Evolutionary conservation across 2,113 vertebrate species (phyloP).

Genomic region (Neodontobutis hainanensis): DNA sequence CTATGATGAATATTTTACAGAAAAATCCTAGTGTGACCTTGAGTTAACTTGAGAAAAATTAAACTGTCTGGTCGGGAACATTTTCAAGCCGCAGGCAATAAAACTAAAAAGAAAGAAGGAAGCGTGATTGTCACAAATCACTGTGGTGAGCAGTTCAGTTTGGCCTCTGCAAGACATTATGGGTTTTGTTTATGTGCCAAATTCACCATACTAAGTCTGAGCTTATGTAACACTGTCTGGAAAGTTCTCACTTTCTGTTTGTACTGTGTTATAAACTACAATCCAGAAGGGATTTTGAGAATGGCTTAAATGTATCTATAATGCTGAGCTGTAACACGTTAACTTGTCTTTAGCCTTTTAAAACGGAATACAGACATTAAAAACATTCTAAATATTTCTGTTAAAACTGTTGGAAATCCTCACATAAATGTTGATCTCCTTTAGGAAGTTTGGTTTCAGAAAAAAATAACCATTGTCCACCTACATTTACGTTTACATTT

Average conservation of each 20-base stretch:
- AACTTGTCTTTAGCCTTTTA: no score
- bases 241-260: not conserved
- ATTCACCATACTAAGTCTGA: constrained; percentile 10
- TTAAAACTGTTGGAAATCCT: no score
- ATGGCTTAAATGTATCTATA: no score
- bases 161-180: constrained; percentile 30
- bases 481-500: no score
- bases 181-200: constrained; percentile 28
- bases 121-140: constrained; percentile 33
- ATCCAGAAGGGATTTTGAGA: not conserved
- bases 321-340: no score
- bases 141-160: constrained; percentile 22
- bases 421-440: no score
- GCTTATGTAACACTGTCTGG: constrained; percentile 39
- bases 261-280: not conserved
- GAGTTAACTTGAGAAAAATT: constrained; percentile 22
- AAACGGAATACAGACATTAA: no score
- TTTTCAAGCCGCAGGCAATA: constrained; percentile 22
- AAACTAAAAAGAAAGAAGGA: constrained; percentile 22
- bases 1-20: not conserved
- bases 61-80: constrained; percentile 5
- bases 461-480: no score
- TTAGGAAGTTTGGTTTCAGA: no score
- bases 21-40: not conserved
- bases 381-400: no score